A percentile compares a stretch with the other conserved stretches of the same genome.
Evolutionary conservation across 2,113 vertebrate genomes (phyloP).

Genomic region (Actenoides hombroni): DNA sequence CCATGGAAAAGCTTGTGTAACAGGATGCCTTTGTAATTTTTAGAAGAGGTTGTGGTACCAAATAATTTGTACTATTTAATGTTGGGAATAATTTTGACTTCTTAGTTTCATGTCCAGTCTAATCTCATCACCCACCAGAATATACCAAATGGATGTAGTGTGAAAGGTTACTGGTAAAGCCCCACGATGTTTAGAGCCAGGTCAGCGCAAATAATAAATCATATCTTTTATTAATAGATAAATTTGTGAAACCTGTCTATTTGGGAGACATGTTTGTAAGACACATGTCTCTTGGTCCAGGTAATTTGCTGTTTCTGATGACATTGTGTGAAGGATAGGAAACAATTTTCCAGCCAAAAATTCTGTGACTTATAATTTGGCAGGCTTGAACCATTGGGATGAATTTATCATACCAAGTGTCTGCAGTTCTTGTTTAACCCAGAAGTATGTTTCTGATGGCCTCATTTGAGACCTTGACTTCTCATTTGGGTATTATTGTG

Average conservation of each 20-base stretch:
- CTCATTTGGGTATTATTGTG: neutral
- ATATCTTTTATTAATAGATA: neutral
- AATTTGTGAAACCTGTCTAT: neutral
- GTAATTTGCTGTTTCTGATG: neutral
- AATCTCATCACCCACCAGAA: neutral
- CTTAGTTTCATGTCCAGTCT: neutral
- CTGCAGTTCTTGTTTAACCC: neutral
- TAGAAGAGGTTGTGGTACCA: neutral
- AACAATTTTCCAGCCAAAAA: neutral
- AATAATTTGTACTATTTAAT: neutral
- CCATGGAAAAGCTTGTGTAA: neutral
- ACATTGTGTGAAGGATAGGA: neutral
- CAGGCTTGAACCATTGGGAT: neutral
- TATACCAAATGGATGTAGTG: neutral
- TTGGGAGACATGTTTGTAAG: neutral
- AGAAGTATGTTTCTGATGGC: neutral
- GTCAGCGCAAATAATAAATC: neutral
- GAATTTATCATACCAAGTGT: neutral
- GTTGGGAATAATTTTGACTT: neutral
- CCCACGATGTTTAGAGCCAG: neutral
- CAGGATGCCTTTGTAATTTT: neutral
- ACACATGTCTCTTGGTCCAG: rapidly evolving
- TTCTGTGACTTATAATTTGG: neutral
- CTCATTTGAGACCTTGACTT: neutral
- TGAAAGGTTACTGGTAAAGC: neutral